These are phyloP conservation scores for Koerneria pararmatus DNA, from an alignment of 2,888 invertebrate genomes.

Conservation along the genomic window DNA sequence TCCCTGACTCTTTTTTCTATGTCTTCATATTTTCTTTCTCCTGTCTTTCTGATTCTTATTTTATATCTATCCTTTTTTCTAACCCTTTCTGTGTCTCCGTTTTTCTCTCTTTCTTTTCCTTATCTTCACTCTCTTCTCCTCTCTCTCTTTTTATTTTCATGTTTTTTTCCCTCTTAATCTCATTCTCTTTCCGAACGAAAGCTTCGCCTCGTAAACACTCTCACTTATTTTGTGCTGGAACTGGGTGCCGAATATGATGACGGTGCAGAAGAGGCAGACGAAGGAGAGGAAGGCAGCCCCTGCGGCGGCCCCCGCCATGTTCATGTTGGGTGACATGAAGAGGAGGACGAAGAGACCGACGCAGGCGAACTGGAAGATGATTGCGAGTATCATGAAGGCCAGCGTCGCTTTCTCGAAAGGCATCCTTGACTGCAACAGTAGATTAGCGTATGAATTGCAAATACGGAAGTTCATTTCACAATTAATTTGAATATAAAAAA, in stretches of 20 bases:
- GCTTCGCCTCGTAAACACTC: not conserved
- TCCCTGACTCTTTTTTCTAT: not conserved
- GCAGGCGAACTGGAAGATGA: slow-evolving; percentile 25
- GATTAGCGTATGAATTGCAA: slow-evolving; percentile 18
- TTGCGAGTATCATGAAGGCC: slow-evolving; percentile 40
- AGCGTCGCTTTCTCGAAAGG: slow-evolving; percentile 38
- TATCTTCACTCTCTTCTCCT: not conserved
- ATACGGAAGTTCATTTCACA: not conserved
- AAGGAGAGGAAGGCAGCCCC: slow-evolving; percentile 10
- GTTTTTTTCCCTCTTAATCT: not conserved
- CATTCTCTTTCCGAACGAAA: not conserved
- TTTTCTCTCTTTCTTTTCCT: not conserved
- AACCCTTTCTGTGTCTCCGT: not conserved
- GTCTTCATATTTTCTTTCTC: not conserved
- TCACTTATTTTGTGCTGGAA: slow-evolving; percentile 17
- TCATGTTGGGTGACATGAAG: not conserved
- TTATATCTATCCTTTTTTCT: not conserved
- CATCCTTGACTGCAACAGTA: slow-evolving; percentile 19
- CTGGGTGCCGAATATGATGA: slow-evolving; percentile 12
- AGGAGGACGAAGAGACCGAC: slow-evolving; percentile 17
- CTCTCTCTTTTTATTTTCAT: not conserved
- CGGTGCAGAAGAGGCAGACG: slow-evolving; percentile 7
- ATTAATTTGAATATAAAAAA: not conserved
- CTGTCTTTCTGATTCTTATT: not conserved
- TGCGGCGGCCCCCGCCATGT: slow-evolving; percentile 13